Base-by-base conservation (phyloP, 2,888 invertebrate species). In the Polia nebulosa region DNA sequence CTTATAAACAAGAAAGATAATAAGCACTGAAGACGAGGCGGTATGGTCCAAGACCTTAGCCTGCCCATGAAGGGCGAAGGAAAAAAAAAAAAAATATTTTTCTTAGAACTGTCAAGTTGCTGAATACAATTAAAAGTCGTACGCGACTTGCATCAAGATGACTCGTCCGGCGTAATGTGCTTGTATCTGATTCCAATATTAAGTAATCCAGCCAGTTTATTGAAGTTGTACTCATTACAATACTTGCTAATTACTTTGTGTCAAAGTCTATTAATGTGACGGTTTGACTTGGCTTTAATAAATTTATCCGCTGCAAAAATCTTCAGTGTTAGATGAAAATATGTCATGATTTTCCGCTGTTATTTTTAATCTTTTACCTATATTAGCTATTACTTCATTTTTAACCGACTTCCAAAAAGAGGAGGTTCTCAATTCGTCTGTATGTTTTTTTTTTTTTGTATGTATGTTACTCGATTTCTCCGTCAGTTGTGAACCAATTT, bases 101-200 rank as follows among this genome's bases (percentile, higher is more conserved):
- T n/a, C n/a, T n/a, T n/a, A n/a, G n/a, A n/a, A n/a, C n/a, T n/a
- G n/a, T n/a, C n/a, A n/a, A n/a, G n/a, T n/a, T n/a, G n/a, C n/a
- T n/a, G n/a, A n/a, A n/a, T n/a, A n/a, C n/a, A n/a, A 39, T 22
- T 25, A 58, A 44, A 29, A 39, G 45, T 72, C 2, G 34, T 20
- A 72, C 78, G 44, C 32, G 62, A 11, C 27, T 55, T 4, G 73
- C 32, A 55, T 78, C 25, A 25, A 60, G 17, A 78, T 60, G 25
- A 22, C 20, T 1, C 3, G 41, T 53, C 25, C 53, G 20, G 13
- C 34, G 17, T 56, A 36, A 44, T 51, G 9, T 13, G 32, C 9
- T 20, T 71, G 41, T 57, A 58, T 71, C 59, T 77, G 78, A 71
- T 77, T 49, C 6, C 8, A 57, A 71, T 71, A 44, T 32, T 5